Percentiles rank a stretch among this genome's conserved stretches.
Conservation (phyloP, 2,888 invertebrate genomes). For the Euplagia quadripunctaria region DNA sequence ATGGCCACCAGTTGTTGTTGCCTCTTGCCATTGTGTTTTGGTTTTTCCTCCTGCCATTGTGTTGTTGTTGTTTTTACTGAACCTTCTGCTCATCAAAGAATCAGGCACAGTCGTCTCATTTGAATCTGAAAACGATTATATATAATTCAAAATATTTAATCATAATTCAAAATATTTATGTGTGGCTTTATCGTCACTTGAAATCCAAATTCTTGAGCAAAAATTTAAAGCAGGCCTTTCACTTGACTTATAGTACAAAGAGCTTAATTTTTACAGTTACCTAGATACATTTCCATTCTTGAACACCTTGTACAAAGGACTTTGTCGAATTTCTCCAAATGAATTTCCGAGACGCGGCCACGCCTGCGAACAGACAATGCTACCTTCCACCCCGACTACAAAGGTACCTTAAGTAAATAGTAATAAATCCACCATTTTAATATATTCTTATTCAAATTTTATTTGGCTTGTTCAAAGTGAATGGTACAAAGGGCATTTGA, state of each 20-base stretch:
- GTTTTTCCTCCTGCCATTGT: no score
- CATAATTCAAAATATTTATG: background rate
- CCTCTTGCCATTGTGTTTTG: no score
- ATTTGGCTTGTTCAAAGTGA: background rate
- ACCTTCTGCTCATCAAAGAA: no score
- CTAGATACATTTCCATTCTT: background rate
- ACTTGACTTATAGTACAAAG: background rate
- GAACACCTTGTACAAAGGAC: background rate
- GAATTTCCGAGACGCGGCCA: background rate
- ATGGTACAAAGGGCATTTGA: constrained; percentile 6
- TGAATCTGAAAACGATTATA: no score
- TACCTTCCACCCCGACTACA: background rate
- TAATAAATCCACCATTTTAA: constrained; percentile 6
- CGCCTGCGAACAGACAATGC: background rate
- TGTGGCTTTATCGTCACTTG: background rate
- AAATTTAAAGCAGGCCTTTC: background rate
- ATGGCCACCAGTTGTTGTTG: no score
- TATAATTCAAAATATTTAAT: no score
- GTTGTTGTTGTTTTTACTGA: no score
- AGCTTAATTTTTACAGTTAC: background rate
- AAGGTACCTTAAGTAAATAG: constrained; percentile 4
- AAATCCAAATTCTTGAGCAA: background rate
- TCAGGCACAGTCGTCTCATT: no score
- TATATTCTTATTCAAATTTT: constrained; percentile 12
- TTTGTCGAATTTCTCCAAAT: background rate